Evolutionary conservation across 2,113 vertebrate genomes (phyloP).

Genomic region (Sporophila hypoxantha): DNA sequence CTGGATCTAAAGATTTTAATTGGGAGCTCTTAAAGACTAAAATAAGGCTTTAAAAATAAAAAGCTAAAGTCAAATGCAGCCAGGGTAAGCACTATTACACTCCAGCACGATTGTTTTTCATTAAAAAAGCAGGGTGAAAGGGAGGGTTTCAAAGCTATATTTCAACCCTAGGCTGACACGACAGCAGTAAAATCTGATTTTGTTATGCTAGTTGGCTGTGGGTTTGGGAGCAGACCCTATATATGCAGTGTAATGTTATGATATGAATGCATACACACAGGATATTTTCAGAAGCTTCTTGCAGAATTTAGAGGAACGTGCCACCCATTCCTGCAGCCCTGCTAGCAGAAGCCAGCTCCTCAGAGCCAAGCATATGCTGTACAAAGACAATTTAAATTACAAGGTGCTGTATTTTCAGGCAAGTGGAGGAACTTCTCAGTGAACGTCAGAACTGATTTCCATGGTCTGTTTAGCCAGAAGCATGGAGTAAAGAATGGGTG

Average conservation of each 20-base stretch:
- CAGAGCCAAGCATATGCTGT: neutral
- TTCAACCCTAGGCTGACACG: conserved; percentile 55
- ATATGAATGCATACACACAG: conserved; percentile 11
- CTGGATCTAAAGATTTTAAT: conserved; percentile 28
- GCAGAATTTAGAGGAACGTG: neutral
- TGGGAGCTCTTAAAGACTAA: conserved; percentile 45
- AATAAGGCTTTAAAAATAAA: conserved; percentile 51
- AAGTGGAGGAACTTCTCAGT: neutral
- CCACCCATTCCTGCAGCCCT: neutral
- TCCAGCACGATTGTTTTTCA: conserved; percentile 43
- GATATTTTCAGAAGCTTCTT: conserved; percentile 34
- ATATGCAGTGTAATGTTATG: conserved; percentile 15
- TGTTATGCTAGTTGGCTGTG: conserved; percentile 50
- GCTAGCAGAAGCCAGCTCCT: neutral
- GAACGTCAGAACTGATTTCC: conserved; percentile 29
- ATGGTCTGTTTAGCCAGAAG: neutral
- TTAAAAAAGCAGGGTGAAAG: conserved; percentile 41
- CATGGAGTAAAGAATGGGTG: neutral
- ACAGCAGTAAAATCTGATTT: conserved; percentile 56
- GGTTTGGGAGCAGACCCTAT: conserved; percentile 50
- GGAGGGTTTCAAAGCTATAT: conserved; percentile 56
- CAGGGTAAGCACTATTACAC: conserved; percentile 47
- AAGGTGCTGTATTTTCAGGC: conserved; percentile 36
- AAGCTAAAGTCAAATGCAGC: conserved; percentile 42
- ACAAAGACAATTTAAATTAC: conserved; percentile 26